Evolutionary conservation across 1,140 invertebrate species (phyloP).

Genomic region (Drosophila lini): DNA sequence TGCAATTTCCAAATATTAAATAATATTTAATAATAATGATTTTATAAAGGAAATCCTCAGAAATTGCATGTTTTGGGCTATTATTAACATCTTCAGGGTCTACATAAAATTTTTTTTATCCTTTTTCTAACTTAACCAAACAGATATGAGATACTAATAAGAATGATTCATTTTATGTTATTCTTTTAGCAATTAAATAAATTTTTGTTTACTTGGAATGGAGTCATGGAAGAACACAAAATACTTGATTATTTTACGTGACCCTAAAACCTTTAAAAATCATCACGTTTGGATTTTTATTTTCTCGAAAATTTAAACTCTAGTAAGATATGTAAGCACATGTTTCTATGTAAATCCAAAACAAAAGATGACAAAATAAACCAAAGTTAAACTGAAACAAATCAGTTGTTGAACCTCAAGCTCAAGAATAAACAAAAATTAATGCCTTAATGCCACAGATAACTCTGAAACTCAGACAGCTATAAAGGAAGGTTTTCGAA

Average conservation of each 20-base stretch:
- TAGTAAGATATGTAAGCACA: background rate
- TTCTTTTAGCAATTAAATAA: background rate
- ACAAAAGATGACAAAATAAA: background rate
- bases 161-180: background rate
- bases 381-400: background rate
- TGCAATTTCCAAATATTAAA: background rate
- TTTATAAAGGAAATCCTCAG: too few relatives aligned
- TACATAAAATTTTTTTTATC: rapidly evolving
- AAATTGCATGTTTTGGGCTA: background rate
- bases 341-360: background rate
- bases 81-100: background rate
- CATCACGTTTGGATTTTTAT: background rate
- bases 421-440: background rate
- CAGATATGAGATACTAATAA: background rate
- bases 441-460: background rate
- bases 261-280: background rate
- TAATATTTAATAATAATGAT: background rate
- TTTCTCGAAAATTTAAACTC: background rate
- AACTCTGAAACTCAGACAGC: background rate
- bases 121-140: background rate
- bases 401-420: conserved; percentile 1
- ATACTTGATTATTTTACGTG: background rate
- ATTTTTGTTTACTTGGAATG: background rate
- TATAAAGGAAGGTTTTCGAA: background rate
- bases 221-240: background rate